Conservation (phyloP, 2,113 vertebrate genomes). For the Capricornis sumatraensis region DNA sequence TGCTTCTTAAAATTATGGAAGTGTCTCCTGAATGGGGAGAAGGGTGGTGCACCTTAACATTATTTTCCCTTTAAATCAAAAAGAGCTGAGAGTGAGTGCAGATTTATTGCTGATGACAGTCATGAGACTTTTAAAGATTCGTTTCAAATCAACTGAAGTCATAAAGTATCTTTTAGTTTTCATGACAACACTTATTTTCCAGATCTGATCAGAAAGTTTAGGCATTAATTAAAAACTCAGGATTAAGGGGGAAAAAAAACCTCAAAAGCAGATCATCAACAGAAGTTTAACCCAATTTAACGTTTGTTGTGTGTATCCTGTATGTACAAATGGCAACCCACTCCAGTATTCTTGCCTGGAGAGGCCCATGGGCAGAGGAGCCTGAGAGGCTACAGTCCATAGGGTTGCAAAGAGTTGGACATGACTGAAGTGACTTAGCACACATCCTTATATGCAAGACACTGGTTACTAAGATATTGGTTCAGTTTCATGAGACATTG, state of each 20-base stretch:
- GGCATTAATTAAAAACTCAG: not conserved
- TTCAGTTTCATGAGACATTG: not conserved
- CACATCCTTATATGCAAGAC: not conserved
- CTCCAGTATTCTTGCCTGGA: not conserved
- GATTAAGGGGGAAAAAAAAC: not conserved
- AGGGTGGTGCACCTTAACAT: not conserved
- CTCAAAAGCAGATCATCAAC: not conserved
- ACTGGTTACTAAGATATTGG: not conserved
- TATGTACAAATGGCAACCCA: not conserved
- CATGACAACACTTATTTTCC: not conserved
- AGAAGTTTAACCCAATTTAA: not conserved
- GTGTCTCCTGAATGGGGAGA: no score
- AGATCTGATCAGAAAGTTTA: not conserved
- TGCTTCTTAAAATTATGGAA: not conserved
- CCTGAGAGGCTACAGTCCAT: not conserved
- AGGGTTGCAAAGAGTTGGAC: not conserved
- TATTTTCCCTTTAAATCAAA: not conserved
- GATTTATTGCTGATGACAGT: not conserved
- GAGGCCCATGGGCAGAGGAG: not conserved
- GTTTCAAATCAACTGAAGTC: not conserved
- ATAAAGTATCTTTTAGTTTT: not conserved
- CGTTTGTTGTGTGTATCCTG: not conserved
- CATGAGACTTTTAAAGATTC: not conserved
- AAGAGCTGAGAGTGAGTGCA: not conserved
- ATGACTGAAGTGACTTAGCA: not conserved